phyloP scores from a whole-genome alignment of 92 coral and sea anemone genomes.

The Porites cylindrica region DNA sequence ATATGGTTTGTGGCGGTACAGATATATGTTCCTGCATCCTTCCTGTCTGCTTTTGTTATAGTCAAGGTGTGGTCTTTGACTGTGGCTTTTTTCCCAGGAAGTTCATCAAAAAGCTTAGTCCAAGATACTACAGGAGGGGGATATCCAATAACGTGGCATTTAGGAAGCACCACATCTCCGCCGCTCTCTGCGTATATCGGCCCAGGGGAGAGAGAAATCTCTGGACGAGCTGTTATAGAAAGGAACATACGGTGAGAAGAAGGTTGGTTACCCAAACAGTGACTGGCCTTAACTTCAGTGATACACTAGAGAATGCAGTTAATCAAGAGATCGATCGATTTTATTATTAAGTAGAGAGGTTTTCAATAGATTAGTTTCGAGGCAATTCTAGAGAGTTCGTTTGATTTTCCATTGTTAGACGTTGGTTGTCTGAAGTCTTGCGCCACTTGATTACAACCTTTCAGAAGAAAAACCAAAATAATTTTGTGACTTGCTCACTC shows the following conservation, averaged over 20 bases:
- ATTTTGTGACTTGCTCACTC: no score
- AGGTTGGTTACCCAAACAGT: not conserved
- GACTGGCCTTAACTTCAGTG: not conserved
- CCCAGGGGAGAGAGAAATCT: constrained; percentile 14
- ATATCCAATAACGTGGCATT: constrained; percentile 63
- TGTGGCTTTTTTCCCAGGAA: constrained; percentile 41
- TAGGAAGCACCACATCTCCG: constrained; percentile 27
- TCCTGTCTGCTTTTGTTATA: constrained; percentile 51
- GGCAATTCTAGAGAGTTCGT: no score
- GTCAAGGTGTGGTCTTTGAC: constrained; percentile 55
- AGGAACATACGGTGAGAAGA: not conserved
- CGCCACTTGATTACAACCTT: no score
- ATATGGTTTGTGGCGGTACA: constrained; percentile 61
- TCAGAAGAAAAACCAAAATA: no score
- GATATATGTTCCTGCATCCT: constrained; percentile 68
- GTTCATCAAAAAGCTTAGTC: constrained; percentile 52
- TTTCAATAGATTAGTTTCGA: no score
- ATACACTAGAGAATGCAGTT: no score
- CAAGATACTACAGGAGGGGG: constrained; percentile 67
- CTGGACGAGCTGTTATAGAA: constrained; percentile 24
- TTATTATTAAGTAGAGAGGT: no score
- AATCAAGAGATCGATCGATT: no score
- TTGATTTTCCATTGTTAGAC: no score
- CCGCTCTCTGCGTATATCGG: constrained; percentile 37
- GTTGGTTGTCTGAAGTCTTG: no score